phyloP scores from a whole-genome alignment of 2,888 invertebrate species.

The Ochropleura leucogaster region DNA sequence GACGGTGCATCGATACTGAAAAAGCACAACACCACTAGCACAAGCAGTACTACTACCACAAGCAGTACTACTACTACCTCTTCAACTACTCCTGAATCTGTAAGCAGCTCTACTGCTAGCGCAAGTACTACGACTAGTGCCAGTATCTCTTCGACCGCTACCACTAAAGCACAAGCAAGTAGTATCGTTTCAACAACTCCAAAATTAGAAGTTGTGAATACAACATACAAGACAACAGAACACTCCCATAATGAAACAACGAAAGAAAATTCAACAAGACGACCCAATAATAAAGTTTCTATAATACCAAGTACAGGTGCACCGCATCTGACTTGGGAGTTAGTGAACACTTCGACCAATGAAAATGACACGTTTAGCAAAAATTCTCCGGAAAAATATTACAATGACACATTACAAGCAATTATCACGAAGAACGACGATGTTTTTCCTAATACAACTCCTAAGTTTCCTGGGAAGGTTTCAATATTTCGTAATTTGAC shows the following conservation, averaged over 20 bases:
- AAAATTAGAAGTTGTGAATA: slow-evolving; percentile 53
- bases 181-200: slow-evolving; percentile 60
- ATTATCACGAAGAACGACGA: slow-evolving; percentile 91
- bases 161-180: slow-evolving; percentile 26
- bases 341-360: slow-evolving; percentile 89
- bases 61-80: slow-evolving; percentile 62
- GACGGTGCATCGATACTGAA: slow-evolving; percentile 88
- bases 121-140: slow-evolving; percentile 50
- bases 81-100: slow-evolving; percentile 48
- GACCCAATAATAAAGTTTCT: slow-evolving; percentile 87
- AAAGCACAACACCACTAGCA: slow-evolving; percentile 75
- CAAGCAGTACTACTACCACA: slow-evolving; percentile 64
- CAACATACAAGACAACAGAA: slow-evolving; percentile 60
- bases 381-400: slow-evolving; percentile 89
- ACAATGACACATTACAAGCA: slow-evolving; percentile 92
- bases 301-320: slow-evolving; percentile 84
- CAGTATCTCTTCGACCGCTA: slow-evolving; percentile 36
- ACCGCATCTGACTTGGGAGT: slow-evolving; percentile 90
- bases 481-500: slow-evolving; percentile 91
- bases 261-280: slow-evolving; percentile 82
- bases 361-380: slow-evolving; percentile 83
- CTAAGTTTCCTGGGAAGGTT: slow-evolving; percentile 84
- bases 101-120: slow-evolving; percentile 52
- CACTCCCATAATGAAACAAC: slow-evolving; percentile 62
- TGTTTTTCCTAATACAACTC: slow-evolving; percentile 84